phyloP scores from a whole-genome alignment of 2,888 invertebrate genomes.

The Apodemia mormo region DNA sequence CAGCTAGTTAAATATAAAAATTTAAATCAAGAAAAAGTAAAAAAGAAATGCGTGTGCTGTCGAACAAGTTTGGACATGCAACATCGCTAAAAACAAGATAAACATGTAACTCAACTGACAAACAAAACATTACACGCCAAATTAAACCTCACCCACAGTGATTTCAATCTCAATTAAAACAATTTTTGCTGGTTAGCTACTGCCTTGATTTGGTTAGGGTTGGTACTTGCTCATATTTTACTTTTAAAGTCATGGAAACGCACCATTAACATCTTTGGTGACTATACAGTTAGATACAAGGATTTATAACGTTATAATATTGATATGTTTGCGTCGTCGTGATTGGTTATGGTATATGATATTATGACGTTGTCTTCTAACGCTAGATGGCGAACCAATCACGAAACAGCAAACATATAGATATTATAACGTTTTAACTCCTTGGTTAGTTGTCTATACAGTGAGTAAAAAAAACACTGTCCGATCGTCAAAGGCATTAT shows the following conservation, averaged over 20 bases:
- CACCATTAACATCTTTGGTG: no score
- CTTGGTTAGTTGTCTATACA: no score
- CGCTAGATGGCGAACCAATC: no score
- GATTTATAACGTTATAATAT: no score
- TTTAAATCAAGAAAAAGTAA: background rate
- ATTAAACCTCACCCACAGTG: constrained; percentile 19
- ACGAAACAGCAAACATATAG: no score
- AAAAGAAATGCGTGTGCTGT: constrained; percentile 2
- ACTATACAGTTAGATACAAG: no score
- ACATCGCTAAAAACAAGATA: constrained; percentile 13
- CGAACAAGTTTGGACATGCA: constrained; percentile 19
- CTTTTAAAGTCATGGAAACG: background rate
- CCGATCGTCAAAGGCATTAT: no score
- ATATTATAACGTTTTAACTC: no score
- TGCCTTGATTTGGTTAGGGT: constrained; percentile 6
- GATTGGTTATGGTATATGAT: no score
- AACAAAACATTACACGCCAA: constrained; percentile 26
- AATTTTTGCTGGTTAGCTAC: constrained; percentile 22
- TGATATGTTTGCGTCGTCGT: no score
- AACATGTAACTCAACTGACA: constrained; percentile 18
- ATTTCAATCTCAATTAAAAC: constrained; percentile 26
- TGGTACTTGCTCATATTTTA: background rate
- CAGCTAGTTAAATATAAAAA: background rate
- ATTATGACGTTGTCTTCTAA: no score
- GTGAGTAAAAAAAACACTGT: no score